Base-by-base conservation (phyloP, 2,113 vertebrate genomes). In the Pogona vitticeps region DNA sequence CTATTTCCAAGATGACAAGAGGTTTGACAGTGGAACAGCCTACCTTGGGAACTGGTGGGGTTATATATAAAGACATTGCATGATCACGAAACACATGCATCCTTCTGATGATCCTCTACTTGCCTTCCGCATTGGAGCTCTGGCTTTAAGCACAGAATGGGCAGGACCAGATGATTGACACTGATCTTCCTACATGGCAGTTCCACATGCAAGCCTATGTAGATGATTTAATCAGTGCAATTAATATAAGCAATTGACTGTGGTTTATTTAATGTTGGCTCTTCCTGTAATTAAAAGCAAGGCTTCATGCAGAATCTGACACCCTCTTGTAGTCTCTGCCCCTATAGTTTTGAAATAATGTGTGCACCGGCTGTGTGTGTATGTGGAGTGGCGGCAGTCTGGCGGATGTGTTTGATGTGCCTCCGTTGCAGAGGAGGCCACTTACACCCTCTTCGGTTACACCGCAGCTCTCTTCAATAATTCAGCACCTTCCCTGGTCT, bases 391-490 rank as follows among this genome's bases (percentile, higher is more conserved):
- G 88, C 75, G 65, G 85, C 59, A 2, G 61, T 59, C 52, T 68
- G 0, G 14, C 1, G 5, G 77, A 26, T 21, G 61, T 33, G 36
- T 80, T 72, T 88, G 81, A 76, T 87, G 81, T 70, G 76, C 40
- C 59, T 46, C 6, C 12, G 85, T 80, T 65, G 4, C 9, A 0
- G 78, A 33, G 56, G 71, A 85, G 72, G n/a, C 88, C 76, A 84
- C 3, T 79, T 84, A 89, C 84, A 42, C 17, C 5, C 28, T 86
- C 83, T 71, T 67, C 73, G 77, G 7, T 72, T 83, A n/a, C 71
- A 82, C 79, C 87, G 72, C 83, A 76, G 58, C 79, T 79, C 36
- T 88, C n/a, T 89, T 92, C 89, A 92, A 91, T 90, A 88, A 93
- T 90, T 90, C 77, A 93, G 89, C 46, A 67, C 40, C 83, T 65